A percentile compares a stretch with the other conserved stretches of the same genome.
These are phyloP conservation scores for Lithobius niger DNA, from an alignment of 1,140 invertebrate species.

Conservation along the genomic window DNA sequence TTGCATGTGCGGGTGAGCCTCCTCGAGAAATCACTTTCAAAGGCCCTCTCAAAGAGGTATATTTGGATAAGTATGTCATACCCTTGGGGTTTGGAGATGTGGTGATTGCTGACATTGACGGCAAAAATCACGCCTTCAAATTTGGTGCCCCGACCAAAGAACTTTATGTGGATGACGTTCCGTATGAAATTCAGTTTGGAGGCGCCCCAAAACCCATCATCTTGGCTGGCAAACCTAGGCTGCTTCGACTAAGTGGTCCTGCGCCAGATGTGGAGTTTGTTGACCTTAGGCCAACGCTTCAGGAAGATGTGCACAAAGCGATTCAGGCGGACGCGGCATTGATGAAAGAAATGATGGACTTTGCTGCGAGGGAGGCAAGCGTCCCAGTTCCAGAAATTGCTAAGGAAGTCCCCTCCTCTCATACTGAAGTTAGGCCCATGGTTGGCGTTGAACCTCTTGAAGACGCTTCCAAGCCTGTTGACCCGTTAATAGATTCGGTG, in stretches of 20 bases:
- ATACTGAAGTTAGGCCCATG: no score
- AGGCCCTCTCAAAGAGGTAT: constrained; percentile 21
- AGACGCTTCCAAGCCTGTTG: no score
- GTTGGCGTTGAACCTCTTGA: no score
- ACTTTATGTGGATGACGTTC: constrained; percentile 64
- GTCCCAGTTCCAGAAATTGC: no score
- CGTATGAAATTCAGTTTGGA: constrained; percentile 79
- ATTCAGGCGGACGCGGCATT: no score
- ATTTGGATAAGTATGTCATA: constrained; percentile 22
- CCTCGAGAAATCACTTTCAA: constrained; percentile 70
- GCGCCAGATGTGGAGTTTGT: constrained; percentile 45
- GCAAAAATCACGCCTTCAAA: constrained; percentile 47
- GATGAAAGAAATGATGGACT: no score
- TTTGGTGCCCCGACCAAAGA: constrained; percentile 86
- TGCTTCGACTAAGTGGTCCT: constrained; percentile 67
- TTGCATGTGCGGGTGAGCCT: constrained; percentile 68
- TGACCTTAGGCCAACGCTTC: no score
- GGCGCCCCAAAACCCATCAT: constrained; percentile 71
- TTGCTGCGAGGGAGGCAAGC: no score
- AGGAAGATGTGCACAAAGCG: no score
- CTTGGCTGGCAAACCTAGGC: constrained; percentile 52
- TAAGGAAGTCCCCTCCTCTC: no score
- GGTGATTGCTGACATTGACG: constrained; percentile 33
- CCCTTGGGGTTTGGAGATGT: constrained; percentile 23
- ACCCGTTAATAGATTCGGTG: no score